These are phyloP conservation scores for Sphyrna mokarran DNA, from an alignment of 2,113 vertebrate genomes.

Conservation along the genomic window DNA sequence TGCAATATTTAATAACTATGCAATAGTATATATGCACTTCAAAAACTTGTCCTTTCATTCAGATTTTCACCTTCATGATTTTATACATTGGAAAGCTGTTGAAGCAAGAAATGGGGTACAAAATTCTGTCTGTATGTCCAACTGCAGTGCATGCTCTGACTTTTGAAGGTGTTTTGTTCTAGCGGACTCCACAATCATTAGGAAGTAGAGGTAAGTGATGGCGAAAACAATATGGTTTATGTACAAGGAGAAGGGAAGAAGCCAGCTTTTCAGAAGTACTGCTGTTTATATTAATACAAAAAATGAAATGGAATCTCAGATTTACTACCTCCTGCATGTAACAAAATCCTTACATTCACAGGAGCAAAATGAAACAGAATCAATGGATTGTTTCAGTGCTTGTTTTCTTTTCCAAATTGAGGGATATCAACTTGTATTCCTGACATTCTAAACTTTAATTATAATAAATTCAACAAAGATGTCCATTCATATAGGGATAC, in stretches of 20 bases:
- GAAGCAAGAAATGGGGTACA: not conserved
- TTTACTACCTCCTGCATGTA: not conserved
- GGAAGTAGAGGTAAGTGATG: not conserved
- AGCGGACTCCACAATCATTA: not conserved
- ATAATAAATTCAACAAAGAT: not conserved
- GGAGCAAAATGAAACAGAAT: not conserved
- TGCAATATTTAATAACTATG: not conserved
- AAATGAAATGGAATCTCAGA: not conserved
- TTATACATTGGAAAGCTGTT: not conserved
- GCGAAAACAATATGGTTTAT: not conserved
- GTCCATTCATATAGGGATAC: not conserved
- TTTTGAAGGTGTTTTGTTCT: not conserved
- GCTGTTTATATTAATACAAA: not conserved
- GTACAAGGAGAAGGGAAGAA: not conserved
- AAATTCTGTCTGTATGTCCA: not conserved
- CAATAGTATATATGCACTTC: not conserved
- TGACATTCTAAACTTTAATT: not conserved
- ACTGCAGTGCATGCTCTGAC: not conserved
- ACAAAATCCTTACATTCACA: not conserved
- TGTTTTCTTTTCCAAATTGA: not conserved
- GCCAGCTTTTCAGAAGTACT: not conserved
- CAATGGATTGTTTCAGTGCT: not conserved
- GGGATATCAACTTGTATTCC: not conserved
- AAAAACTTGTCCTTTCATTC: not conserved
- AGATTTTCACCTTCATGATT: not conserved